Base-by-base conservation (phyloP, 2,797 vertebrate genomes). In the Brotula barbata region DNA sequence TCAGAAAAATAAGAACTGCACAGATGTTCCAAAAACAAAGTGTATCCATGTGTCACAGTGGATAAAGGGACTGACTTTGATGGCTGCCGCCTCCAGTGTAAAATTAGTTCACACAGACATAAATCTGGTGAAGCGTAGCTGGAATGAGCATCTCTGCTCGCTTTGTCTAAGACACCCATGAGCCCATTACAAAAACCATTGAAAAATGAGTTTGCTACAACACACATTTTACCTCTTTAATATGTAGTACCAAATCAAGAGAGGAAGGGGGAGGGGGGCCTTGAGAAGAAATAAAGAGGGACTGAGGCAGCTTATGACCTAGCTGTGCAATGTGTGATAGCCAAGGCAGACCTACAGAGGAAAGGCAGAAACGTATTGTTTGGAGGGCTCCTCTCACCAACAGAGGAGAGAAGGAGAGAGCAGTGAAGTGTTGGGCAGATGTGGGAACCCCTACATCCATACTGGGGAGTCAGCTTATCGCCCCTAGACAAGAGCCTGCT, bases 401-500 rank as follows among this genome's bases (percentile, higher is more conserved):
- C 72, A 64, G 19, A 33, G 39, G 64, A 71, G 77, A 46, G 22
- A 61, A 70, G 78, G 47, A 67, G 52, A 75, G 55, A 43, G 49
- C 50, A 74, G 75, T 72, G 59, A 58, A 74, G 67, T 60, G 66
- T 42, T 69, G 65, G 16, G 64, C 17, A 28, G 42, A 77, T 52
- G 62, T 62, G 64, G 74, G 78, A 78, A 84, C 75, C 78, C 76
- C 81, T 75, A 77, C 83, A 83, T 83, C 82, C 82, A 81, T 80
- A 83, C 82, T 84, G 82, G 82, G 85, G 85, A 85, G 84, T 84
- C 85, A 82, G 88, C 89, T 92, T 93, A 93, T 92, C 92, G 85
- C 88, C 87, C 87, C 78, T 86, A 90, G 88, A 92, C 91, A 93
- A 92, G 85, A 88, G 84, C 83, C 89, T 83, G 86, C 82, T 71